Evolutionary conservation across 2,113 vertebrate genomes (phyloP).

Genomic region (Zosterops japonicus): DNA sequence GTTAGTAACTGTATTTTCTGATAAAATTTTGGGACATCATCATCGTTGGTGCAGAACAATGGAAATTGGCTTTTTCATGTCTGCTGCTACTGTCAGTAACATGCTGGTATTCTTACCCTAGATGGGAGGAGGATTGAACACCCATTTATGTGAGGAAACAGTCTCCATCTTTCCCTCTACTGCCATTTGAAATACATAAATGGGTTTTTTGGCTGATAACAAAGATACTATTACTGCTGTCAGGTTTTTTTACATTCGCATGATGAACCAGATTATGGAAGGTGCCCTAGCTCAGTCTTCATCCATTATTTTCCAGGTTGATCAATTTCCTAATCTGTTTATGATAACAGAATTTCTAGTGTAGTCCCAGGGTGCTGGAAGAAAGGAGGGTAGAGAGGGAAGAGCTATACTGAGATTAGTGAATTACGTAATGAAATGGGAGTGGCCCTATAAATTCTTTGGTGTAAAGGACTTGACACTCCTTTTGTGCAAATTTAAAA

Average conservation of each 20-base stretch:
- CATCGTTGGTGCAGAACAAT: not conserved
- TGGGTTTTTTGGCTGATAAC: not conserved
- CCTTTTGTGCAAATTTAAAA: not conserved
- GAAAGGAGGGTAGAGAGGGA: not conserved
- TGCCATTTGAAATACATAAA: not conserved
- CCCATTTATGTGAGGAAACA: not conserved
- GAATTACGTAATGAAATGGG: not conserved
- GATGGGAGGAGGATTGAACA: not conserved
- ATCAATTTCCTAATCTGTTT: not conserved
- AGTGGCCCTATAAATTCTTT: not conserved
- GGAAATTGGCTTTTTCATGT: not conserved
- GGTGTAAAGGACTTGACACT: not conserved
- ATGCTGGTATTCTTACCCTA: not conserved
- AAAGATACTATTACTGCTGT: not conserved
- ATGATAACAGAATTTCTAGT: not conserved
- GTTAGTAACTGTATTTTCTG: not conserved
- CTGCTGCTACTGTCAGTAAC: not conserved
- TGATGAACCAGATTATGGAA: not conserved
- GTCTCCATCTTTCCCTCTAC: not conserved
- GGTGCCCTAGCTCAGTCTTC: not conserved
- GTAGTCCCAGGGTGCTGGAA: not conserved
- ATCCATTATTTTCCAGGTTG: not conserved
- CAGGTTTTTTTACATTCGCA: not conserved
- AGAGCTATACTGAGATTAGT: not conserved
- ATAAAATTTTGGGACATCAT: not conserved